Evolutionary conservation across 2,888 invertebrate genomes (phyloP).

Genomic region (Macaria notata): DNA sequence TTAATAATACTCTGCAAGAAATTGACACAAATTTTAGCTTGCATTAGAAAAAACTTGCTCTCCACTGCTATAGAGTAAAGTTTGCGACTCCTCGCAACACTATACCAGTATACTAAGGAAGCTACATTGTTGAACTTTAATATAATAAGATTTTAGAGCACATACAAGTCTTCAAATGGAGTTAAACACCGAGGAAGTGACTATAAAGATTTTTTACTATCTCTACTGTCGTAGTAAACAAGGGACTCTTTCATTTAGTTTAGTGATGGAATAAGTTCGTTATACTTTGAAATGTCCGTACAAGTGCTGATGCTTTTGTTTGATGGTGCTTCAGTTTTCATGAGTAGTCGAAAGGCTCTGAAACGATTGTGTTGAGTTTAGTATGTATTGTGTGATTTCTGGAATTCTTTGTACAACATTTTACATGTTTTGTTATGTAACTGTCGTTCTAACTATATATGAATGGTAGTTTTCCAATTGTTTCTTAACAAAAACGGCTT

Average conservation of each 20-base stretch:
- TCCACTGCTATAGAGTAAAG: slow-evolving; percentile 18
- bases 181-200: slow-evolving; percentile 19
- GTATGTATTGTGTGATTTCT: no score
- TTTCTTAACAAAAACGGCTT: no score
- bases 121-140: slow-evolving; percentile 26
- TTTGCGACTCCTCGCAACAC: slow-evolving; percentile 27
- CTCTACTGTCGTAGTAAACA: slow-evolving; percentile 3
- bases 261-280: slow-evolving; percentile 4
- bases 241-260: slow-evolving; percentile 7
- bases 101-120: slow-evolving; percentile 13
- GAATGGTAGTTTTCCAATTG: no score
- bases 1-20: no score
- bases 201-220: slow-evolving; percentile 20
- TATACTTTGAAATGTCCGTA: slow-evolving; percentile 1
- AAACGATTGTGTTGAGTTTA: no score
- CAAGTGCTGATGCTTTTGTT: not conserved
- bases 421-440: no score
- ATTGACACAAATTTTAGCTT: no score
- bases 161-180: slow-evolving; percentile 18
- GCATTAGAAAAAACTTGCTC: no score
- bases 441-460: no score
- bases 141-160: slow-evolving; percentile 24
- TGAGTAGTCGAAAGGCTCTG: no score
- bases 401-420: no score
- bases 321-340: no score